Percentiles rank a stretch among this genome's conserved stretches.
phyloP scores from a whole-genome alignment of 2,797 vertebrate species.

The Anisognathus igniventris region DNA sequence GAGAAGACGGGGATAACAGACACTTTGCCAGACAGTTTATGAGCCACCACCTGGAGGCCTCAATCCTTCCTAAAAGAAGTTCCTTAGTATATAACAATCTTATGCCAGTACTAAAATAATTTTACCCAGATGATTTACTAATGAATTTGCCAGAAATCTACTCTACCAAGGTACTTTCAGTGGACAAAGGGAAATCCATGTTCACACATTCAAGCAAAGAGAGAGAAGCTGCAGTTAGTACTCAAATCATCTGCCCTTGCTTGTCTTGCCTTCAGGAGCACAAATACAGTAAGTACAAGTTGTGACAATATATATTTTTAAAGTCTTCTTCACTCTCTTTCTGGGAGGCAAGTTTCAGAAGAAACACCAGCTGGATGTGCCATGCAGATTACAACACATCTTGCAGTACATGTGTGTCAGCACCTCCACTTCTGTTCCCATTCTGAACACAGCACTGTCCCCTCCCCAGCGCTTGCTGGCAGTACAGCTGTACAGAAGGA shows the following conservation, averaged over 20 bases:
- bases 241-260: not conserved
- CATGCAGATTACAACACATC: not conserved
- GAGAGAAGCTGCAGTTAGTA: not conserved
- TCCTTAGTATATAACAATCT: not conserved
- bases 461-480: not conserved
- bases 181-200: not conserved
- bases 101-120: not conserved
- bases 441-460: not conserved
- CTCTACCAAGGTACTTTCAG: not conserved
- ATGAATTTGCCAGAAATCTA: not conserved
- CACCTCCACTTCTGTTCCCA: not conserved
- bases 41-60: not conserved
- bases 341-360: not conserved
- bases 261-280: not conserved
- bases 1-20: not conserved
- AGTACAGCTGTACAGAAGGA: not conserved
- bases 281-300: not conserved
- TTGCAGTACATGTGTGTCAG: not conserved
- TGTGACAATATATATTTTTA: not conserved
- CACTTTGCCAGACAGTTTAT: not conserved
- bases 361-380: not conserved
- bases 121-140: not conserved
- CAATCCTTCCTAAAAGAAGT: not conserved
- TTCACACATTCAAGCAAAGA: not conserved
- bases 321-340: not conserved